These are phyloP conservation scores for Echiichthys vipera DNA, from an alignment of 2,797 vertebrate species.

Conservation along the genomic window DNA sequence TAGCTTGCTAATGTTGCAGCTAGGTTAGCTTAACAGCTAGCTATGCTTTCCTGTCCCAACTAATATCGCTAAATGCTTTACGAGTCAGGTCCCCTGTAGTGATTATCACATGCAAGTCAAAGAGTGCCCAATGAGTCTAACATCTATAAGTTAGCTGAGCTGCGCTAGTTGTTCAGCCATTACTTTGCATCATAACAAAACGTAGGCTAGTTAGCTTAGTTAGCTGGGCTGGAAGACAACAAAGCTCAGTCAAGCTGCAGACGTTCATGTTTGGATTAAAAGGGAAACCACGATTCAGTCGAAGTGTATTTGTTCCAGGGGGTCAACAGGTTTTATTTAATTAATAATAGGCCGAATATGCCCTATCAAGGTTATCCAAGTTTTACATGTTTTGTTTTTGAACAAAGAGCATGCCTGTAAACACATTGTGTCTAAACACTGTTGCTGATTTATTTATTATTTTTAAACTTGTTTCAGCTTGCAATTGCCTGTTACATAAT, in stretches of 20 bases:
- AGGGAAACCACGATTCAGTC: neutral
- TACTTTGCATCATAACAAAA: conserved; percentile 80
- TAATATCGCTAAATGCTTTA: neutral
- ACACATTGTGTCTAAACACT: conserved; percentile 16
- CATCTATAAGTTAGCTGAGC: conserved; percentile 20
- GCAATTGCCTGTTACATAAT: conserved; percentile 52
- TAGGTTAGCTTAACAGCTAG: conserved; percentile 48
- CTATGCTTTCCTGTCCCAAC: neutral
- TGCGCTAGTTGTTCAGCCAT: conserved; percentile 70
- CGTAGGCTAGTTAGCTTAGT: conserved; percentile 75
- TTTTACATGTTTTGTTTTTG: neutral
- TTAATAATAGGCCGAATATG: neutral
- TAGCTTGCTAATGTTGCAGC: conserved; percentile 52
- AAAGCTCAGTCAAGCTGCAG: conserved; percentile 63
- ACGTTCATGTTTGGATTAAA: conserved; percentile 3
- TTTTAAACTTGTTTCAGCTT: conserved; percentile 38
- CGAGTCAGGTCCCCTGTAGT: neutral
- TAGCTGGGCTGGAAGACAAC: conserved; percentile 69
- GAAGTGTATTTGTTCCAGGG: neutral
- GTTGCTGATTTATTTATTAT: neutral
- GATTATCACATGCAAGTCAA: neutral
- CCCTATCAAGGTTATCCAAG: neutral
- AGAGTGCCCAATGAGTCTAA: neutral
- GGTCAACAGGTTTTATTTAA: neutral
- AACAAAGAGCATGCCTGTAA: conserved; percentile 37